Percentiles rank a stretch among this genome's conserved stretches.
phyloP scores from a whole-genome alignment of 2,113 vertebrate genomes.

The Motacilla alba region DNA sequence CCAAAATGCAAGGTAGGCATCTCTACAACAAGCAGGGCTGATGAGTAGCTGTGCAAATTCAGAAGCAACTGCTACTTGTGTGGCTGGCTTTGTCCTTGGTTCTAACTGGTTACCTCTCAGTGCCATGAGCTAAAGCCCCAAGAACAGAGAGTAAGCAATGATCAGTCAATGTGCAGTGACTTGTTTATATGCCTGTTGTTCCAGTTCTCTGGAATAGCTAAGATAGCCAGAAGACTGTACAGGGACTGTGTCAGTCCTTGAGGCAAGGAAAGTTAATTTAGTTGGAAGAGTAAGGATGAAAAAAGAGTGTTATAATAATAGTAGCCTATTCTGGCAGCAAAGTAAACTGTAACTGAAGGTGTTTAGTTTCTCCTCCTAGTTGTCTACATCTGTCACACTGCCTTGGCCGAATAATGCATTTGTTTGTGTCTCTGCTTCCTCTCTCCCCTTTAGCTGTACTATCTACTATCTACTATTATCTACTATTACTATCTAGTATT shows the following conservation, averaged over 20 bases:
- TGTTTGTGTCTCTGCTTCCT: not conserved
- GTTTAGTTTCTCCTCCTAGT: not conserved
- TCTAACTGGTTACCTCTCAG: not conserved
- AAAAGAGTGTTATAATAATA: not conserved
- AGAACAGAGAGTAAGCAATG: not conserved
- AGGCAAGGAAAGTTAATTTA: slow-evolving; percentile 65
- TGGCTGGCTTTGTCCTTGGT: not conserved
- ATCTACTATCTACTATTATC: not conserved
- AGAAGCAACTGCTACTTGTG: not conserved
- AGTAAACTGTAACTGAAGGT: not conserved
- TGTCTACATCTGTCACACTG: not conserved
- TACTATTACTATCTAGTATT: not conserved
- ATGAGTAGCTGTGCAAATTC: not conserved
- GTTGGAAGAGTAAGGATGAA: slow-evolving; percentile 20
- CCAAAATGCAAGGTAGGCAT: not conserved
- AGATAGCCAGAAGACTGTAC: not conserved
- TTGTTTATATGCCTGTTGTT: slow-evolving; percentile 41
- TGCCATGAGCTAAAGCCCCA: not conserved
- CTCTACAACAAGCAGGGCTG: not conserved
- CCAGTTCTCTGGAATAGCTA: slow-evolving; percentile 37
- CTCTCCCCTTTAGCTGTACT: not conserved
- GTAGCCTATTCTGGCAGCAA: not conserved
- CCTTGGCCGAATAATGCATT: not conserved
- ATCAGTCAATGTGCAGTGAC: not conserved
- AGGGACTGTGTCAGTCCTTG: slow-evolving; percentile 26